Evolutionary conservation across 2,888 invertebrate species (phyloP).

Genomic region (Melanophora roralis): DNA sequence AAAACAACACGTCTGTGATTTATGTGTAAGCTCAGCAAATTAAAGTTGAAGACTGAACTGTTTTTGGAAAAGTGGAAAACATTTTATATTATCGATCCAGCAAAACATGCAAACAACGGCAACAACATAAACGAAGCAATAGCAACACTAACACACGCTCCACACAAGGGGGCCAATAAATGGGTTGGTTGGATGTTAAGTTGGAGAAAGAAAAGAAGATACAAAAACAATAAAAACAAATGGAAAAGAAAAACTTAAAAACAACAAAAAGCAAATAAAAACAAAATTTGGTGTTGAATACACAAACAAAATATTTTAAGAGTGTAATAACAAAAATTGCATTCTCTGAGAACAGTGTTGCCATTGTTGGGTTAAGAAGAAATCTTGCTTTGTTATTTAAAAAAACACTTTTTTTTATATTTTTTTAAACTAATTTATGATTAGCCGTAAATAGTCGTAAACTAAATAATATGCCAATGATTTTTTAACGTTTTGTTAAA

Average conservation of each 20-base stretch:
- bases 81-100: slow-evolving; percentile 76
- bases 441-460: too few relatives aligned
- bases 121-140: slow-evolving; percentile 26
- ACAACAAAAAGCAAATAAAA: neutral
- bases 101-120: slow-evolving; percentile 59
- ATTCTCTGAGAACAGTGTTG: neutral
- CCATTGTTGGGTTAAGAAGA: too few relatives aligned
- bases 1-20: slow-evolving; percentile 36
- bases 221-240: slow-evolving; percentile 17
- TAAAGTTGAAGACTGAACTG: slow-evolving; percentile 76
- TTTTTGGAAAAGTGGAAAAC: slow-evolving; percentile 75
- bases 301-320: slow-evolving; percentile 15
- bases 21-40: slow-evolving; percentile 64
- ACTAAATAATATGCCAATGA: too few relatives aligned
- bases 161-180: slow-evolving; percentile 3
- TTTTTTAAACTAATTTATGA: too few relatives aligned
- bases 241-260: slow-evolving; percentile 30
- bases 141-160: slow-evolving; percentile 1
- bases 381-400: too few relatives aligned
- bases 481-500: too few relatives aligned
- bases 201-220: slow-evolving; percentile 41
- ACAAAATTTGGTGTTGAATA: neutral
- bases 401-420: too few relatives aligned
- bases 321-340: slow-evolving; percentile 21
- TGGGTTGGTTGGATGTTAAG: slow-evolving; percentile 39